Evolutionary conservation across 2,888 invertebrate genomes (phyloP).

Genomic region (Idaea straminata): DNA sequence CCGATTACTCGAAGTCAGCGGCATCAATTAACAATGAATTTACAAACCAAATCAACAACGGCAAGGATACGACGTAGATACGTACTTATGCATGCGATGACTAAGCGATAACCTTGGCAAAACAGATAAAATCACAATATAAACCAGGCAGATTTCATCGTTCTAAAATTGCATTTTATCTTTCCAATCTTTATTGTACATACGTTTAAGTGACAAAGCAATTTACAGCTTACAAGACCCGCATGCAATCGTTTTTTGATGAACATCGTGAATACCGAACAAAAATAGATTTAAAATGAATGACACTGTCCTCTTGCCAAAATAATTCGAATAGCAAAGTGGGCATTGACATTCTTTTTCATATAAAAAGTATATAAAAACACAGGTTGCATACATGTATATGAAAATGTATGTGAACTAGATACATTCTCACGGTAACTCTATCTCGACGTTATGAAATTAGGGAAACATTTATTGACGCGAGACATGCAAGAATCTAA

Average conservation of each 20-base stretch:
- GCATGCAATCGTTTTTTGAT: slow-evolving; percentile 46
- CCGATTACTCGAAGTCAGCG: background rate
- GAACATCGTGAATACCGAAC: slow-evolving; percentile 57
- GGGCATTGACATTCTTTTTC: slow-evolving; percentile 47
- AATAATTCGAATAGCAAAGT: slow-evolving; percentile 70
- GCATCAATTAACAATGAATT: background rate
- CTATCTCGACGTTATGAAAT: slow-evolving; percentile 5
- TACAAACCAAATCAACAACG: background rate
- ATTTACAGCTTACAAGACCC: slow-evolving; percentile 32
- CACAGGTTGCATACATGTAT: slow-evolving; percentile 7
- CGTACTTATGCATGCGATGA: background rate
- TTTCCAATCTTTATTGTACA: background rate
- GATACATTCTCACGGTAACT: slow-evolving; percentile 19
- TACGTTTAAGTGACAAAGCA: slow-evolving; percentile 9
- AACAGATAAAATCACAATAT: slow-evolving; percentile 10
- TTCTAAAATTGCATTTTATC: slow-evolving; percentile 13
- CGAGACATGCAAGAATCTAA: background rate
- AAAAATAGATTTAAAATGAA: slow-evolving; percentile 73
- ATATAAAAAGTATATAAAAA: slow-evolving; percentile 19
- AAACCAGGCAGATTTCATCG: slow-evolving; percentile 11
- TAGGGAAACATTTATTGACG: background rate
- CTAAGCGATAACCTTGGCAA: background rate
- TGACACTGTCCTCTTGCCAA: slow-evolving; percentile 71
- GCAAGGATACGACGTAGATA: slow-evolving; percentile 1
- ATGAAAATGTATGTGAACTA: slow-evolving; percentile 21